Evolutionary conservation across 2,888 invertebrate genomes (phyloP).

Genomic region (Pammene fasciana): DNA sequence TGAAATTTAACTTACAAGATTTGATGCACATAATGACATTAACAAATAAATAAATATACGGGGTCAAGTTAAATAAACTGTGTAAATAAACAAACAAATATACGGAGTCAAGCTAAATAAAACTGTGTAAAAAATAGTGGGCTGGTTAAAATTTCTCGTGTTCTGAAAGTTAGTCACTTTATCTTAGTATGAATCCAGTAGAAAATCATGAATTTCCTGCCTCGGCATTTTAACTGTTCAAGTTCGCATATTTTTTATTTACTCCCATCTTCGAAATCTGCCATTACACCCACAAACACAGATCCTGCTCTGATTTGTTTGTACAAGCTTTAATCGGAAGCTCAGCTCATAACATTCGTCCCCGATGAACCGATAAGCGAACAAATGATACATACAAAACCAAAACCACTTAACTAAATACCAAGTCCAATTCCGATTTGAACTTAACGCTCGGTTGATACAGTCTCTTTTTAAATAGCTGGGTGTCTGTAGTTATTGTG

Average conservation of each 20-base stretch:
- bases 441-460: background rate
- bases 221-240: too few species aligned
- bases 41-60: too few species aligned
- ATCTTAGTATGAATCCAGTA: too few species aligned
- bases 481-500: background rate
- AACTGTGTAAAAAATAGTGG: too few species aligned
- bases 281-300: constrained; percentile 1
- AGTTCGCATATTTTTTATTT: too few species aligned
- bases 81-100: too few species aligned
- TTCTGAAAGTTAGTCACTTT: too few species aligned
- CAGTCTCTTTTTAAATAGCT: background rate
- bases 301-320: constrained; percentile 14
- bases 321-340: constrained; percentile 24
- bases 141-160: background rate
- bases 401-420: background rate
- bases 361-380: constrained; percentile 28
- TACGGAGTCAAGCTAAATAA: too few species aligned
- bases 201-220: background rate
- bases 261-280: too few species aligned
- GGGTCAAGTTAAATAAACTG: too few species aligned
- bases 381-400: constrained; percentile 26
- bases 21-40: too few species aligned
- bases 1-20: too few species aligned
- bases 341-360: constrained; percentile 32
- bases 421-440: background rate